Evolutionary conservation across 1,140 invertebrate genomes (phyloP).

Genomic region (Nephotettix cincticeps): DNA sequence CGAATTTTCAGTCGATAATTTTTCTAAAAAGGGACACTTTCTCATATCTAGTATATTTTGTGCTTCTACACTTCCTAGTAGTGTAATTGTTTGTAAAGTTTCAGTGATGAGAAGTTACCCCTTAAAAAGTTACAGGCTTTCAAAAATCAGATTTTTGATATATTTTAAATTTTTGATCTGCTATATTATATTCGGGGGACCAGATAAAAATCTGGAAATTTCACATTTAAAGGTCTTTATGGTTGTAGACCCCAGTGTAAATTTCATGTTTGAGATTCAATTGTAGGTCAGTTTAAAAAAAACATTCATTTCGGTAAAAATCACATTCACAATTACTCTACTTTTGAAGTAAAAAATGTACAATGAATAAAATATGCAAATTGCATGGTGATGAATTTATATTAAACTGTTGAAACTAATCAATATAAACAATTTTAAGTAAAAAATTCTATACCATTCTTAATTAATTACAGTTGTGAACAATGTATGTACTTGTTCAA

Average conservation of each 20-base stretch:
- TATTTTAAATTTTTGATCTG: neutral
- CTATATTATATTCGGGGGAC: neutral
- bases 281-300: slow-evolving; percentile 1
- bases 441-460: no score
- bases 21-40: no score
- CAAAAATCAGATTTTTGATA: neutral
- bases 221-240: neutral
- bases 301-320: neutral
- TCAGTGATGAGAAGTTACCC: neutral
- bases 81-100: neutral
- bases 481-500: no score
- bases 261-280: neutral
- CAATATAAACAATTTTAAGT: no score
- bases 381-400: no score
- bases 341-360: neutral
- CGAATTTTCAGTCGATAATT: no score
- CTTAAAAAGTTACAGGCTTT: neutral
- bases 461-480: no score
- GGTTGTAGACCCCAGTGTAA: neutral
- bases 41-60: no score
- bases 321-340: neutral
- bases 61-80: no score
- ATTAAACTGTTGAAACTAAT: no score
- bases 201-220: neutral
- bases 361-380: neutral